Conservation (phyloP, 2,888 invertebrate species). For the Hermaeophaga mercurialis region DNA sequence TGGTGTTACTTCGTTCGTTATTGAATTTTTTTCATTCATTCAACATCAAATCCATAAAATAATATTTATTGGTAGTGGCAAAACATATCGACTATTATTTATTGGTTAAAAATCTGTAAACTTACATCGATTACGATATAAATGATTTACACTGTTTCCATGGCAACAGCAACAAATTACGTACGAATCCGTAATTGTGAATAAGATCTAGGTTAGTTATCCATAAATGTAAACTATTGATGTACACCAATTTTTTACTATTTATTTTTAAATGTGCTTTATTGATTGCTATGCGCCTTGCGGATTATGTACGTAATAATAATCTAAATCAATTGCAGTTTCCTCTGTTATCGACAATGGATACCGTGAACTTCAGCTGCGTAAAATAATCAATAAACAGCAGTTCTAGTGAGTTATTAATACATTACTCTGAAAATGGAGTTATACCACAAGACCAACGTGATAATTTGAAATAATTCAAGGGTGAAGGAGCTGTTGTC, state of each 20-base stretch:
- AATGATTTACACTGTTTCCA: constrained; percentile 22
- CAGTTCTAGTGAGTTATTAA: constrained; percentile 40
- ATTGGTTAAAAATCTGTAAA: too few relatives aligned
- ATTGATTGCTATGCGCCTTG: constrained; percentile 37
- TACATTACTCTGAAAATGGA: constrained; percentile 40
- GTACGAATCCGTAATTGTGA: too few relatives aligned
- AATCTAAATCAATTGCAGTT: constrained; percentile 36
- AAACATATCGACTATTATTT: too few relatives aligned
- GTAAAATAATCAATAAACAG: constrained; percentile 41
- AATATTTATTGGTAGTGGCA: too few relatives aligned
- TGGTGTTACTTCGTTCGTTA: too few relatives aligned
- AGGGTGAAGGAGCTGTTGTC: constrained; percentile 10
- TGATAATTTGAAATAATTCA: constrained; percentile 29
- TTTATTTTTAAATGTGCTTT: constrained; percentile 24
- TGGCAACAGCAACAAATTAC: constrained; percentile 23
- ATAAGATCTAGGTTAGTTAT: too few relatives aligned
- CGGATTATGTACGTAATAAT: constrained; percentile 28
- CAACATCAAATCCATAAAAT: too few relatives aligned
- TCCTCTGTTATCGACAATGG: constrained; percentile 38
- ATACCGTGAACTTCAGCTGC: constrained; percentile 31
- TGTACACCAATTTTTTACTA: constrained; percentile 8
- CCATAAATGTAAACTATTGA: not conserved
- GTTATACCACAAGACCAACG: constrained; percentile 32
- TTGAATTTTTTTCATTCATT: too few relatives aligned
- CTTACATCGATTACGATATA: too few relatives aligned